Evolutionary conservation across 1,140 invertebrate genomes (phyloP).

Genomic region (Subanguina moxae): DNA sequence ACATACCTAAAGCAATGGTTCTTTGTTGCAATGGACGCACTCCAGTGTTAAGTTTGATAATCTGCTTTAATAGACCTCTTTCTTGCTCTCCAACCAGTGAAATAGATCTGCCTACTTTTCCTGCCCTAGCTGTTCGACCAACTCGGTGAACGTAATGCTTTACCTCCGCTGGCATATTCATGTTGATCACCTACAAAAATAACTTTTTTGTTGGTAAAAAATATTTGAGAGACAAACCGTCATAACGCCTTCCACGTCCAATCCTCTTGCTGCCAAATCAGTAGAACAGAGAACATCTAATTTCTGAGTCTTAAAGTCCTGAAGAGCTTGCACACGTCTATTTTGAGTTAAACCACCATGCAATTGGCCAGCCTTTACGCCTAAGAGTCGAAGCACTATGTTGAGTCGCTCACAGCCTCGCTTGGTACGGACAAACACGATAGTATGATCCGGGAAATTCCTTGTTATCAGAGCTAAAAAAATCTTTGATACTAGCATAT

Average conservation of each 20-base stretch:
- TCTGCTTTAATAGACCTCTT: conserved; percentile 79
- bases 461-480: conserved; percentile 76
- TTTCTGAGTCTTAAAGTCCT: conserved; percentile 64
- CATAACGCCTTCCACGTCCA: conserved; percentile 91
- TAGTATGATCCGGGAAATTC: conserved; percentile 84
- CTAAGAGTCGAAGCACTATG: conserved; percentile 81
- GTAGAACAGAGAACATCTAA: conserved; percentile 88
- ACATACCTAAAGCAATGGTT: conserved; percentile 72
- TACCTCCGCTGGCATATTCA: conserved; percentile 83
- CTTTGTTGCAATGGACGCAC: conserved; percentile 78
- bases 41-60: conserved; percentile 70
- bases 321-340: conserved; percentile 58
- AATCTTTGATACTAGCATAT: too few species aligned
- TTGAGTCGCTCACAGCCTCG: conserved; percentile 85
- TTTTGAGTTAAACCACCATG: conserved; percentile 91
- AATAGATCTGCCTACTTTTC: conserved; percentile 70
- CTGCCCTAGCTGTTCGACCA: conserved; percentile 87
- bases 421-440: conserved; percentile 94
- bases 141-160: conserved; percentile 94
- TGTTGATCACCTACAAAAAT: conserved; percentile 77
- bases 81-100: conserved; percentile 88
- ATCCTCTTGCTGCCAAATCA: conserved; percentile 88
- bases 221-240: conserved; percentile 67
- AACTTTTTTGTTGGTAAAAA: conserved; percentile 18
- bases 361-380: conserved; percentile 72